Base-by-base conservation (phyloP, 2,888 invertebrate genomes). In the Keiferia lycopersicella region DNA sequence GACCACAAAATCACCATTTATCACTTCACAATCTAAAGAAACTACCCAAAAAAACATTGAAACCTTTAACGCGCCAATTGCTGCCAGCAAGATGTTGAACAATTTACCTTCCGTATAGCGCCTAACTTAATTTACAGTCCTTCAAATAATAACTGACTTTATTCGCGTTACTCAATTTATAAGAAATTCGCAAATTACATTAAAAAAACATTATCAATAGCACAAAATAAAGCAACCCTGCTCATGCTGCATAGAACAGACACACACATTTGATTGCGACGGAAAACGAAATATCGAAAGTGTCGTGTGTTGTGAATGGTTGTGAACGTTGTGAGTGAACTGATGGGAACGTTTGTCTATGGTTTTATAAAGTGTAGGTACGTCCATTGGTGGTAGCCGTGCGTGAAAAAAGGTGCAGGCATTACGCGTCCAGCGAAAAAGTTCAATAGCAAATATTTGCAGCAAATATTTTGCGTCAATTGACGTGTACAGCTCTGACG, bases 1-100 rank as follows among this genome's bases (percentile, higher is more conserved):
- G 78, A 48, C 72, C 71, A 77, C 67, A 72, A 70, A 75, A 76
- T 66, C 53, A 53, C 53, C 18, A 18, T 0, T 26, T 26, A 11
- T 6, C 12, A 26, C 53, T 53, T 18, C 20, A 18, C 53, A 26
- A 26, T 26, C 8, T 2, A 26, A 53, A 14, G 3, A 53, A 53
- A 53, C 20, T 26, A 53, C 53, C n/a, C 50, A 50, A 18, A 53
- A 26, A 53, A 53, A 53, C 11, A 10, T 20, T 53, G 16, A 14
- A 14, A 14, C 12, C 12, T 18, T 11, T 53, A 48, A 48, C 53
- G 53, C 53, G 53, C 53, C 53, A 53, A 53, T 20, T 53, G 53
- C 26, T 14, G 53, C 20, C 22, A 53, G 18, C 26, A 26, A 53
- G 14, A 22, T 53, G 53, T 53, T 53, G 11, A 12, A 22, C 1